A percentile compares a stretch with the other conserved stretches of the same genome.
These are phyloP conservation scores for Mesorhabditis spiculigera DNA, from an alignment of 2,888 invertebrate species.

Conservation along the genomic window DNA sequence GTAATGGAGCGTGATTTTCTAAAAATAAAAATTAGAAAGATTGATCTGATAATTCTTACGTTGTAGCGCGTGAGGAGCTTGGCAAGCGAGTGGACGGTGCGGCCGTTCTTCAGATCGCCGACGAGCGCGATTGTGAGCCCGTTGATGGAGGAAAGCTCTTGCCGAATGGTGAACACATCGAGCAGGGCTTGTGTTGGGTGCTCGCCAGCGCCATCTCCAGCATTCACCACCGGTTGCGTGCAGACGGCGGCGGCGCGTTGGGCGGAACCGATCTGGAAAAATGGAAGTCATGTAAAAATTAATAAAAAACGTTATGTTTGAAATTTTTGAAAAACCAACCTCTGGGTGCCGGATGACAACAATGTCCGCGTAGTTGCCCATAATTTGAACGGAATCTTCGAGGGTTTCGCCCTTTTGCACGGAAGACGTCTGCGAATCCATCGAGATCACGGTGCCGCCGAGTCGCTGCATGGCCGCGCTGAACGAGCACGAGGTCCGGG, in stretches of 20 bases:
- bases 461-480: slow-evolving; percentile 91
- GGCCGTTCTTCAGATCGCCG: slow-evolving; percentile 92
- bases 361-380: slow-evolving; percentile 70
- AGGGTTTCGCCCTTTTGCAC: slow-evolving; percentile 93
- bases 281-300: too few relatives aligned
- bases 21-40: not conserved
- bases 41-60: slow-evolving; percentile 12
- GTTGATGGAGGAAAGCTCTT: slow-evolving; percentile 97
- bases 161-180: slow-evolving; percentile 94
- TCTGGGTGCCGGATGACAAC: slow-evolving; percentile 89
- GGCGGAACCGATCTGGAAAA: slow-evolving; percentile 67
- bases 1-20: slow-evolving; percentile 75
- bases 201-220: slow-evolving; percentile 93
- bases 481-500: slow-evolving; percentile 92
- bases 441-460: slow-evolving; percentile 85
- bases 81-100: slow-evolving; percentile 95
- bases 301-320: too few relatives aligned
- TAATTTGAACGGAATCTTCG: slow-evolving; percentile 66
- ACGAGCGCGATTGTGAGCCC: slow-evolving; percentile 95
- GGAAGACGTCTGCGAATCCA: slow-evolving; percentile 75
- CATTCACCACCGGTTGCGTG: slow-evolving; percentile 74
- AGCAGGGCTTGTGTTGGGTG: slow-evolving; percentile 96
- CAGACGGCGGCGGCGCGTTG: slow-evolving; percentile 58
- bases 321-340: too few relatives aligned
- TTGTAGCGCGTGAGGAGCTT: slow-evolving; percentile 87